A percentile compares a stretch with the other conserved stretches of the same genome.
Conservation (phyloP, 2,797 vertebrate species). For the Gallinago solitaria region DNA sequence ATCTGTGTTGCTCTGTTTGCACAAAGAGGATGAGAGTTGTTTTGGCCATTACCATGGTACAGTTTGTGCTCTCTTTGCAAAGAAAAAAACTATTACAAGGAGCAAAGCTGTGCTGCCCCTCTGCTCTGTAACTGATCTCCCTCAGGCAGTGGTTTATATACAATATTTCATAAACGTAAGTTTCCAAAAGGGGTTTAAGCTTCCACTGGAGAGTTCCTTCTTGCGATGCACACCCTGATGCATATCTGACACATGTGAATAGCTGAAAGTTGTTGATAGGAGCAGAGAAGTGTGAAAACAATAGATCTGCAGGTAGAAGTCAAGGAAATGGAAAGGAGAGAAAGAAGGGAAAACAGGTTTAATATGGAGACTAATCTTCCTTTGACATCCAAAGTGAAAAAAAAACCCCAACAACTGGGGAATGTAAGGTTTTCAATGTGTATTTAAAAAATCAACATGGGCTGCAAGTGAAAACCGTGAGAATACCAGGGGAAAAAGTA, state of each 20-base stretch:
- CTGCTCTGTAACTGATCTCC: neutral
- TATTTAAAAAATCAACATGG: neutral
- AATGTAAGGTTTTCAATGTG: fast-evolving
- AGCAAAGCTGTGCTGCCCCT: neutral
- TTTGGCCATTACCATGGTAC: no score
- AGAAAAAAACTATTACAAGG: neutral
- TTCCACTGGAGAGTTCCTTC: neutral
- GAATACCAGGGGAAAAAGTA: neutral
- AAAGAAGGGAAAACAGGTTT: neutral
- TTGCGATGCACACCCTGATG: no score
- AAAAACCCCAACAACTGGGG: neutral
- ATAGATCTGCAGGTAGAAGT: neutral
- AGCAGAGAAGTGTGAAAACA: neutral
- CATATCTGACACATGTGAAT: fast-evolving
- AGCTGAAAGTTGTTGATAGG: neutral
- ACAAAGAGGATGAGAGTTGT: neutral
- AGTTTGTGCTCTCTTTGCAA: neutral
- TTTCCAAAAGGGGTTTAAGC: neutral
- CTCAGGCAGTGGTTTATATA: neutral
- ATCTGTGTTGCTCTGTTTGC: neutral
- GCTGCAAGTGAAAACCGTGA: neutral
- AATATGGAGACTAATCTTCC: no score
- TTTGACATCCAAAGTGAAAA: neutral
- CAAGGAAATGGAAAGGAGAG: neutral
- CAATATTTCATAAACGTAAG: neutral